Base-by-base conservation (phyloP, 1,140 invertebrate genomes). In the Cherax destructor region DNA sequence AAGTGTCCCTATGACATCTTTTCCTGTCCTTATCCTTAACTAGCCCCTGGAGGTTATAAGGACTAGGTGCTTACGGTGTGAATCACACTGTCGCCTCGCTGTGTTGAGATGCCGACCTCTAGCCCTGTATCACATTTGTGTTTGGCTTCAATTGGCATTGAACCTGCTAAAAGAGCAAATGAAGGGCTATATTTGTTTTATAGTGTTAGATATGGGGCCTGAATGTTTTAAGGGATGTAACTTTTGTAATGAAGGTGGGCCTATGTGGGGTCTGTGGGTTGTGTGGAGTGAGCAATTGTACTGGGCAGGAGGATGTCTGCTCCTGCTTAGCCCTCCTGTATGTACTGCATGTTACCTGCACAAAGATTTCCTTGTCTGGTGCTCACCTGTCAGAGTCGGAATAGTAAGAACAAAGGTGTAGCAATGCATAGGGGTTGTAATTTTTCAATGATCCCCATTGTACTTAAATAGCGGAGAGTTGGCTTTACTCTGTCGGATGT, bases 401-500 rank as follows among this genome's bases (percentile, higher is more conserved):
- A 79, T 80, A 80, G 77, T 69, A 80, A 65, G 56, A 72, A 78
- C 69, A 30, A 30, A 84, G 81, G 74, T 78, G 88, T 84, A 78
- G 81, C 88, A 88, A 79, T 72, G 47, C 47, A 61, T 85, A 77
- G 69, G 69, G 81, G 49, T 84, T 90, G 88, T 83, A 78, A 78
- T 61, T 84, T 65, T 90, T 90, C 52, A 78, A 74, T 74, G 49
- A 84, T 59, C 88, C n/a, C 56, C 69, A 56, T 79, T 88, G 86
- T 88, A 79, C 86, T 88, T 79, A 79, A 72, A 9, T 61, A 50
- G 88, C 81, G 88, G 88, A 89, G 49, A 83, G 88, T 90, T 90
- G 80, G 65, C 81, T 83, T 90, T 84, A 74, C 81, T 85, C 83
- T 84, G 88, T 90, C 83, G 81, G 61, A 89, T 90, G 80, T 90